phyloP scores from a whole-genome alignment of 2,888 invertebrate species.

The Gandaritis pyraliata region DNA sequence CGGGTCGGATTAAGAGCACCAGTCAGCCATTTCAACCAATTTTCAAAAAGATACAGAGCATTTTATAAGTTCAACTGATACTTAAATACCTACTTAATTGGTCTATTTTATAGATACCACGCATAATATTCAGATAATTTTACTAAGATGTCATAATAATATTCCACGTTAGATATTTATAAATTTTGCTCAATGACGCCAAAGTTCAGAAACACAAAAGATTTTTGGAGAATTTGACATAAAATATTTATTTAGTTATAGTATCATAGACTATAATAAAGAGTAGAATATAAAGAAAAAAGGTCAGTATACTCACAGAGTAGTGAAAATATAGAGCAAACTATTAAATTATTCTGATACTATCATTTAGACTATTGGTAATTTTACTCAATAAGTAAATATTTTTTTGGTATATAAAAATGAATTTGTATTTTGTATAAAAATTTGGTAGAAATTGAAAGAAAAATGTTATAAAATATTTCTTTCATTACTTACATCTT shows the following conservation, averaged over 20 bases:
- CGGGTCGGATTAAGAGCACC: slow-evolving; percentile 6
- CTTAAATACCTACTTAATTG: slow-evolving; percentile 46
- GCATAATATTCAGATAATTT: slow-evolving; percentile 55
- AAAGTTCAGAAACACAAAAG: slow-evolving; percentile 11
- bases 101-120: slow-evolving; percentile 42
- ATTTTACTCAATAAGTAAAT: too few species aligned
- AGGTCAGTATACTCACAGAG: slow-evolving; percentile 23
- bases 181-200: slow-evolving; percentile 2
- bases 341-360: neutral
- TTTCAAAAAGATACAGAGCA: slow-evolving; percentile 23
- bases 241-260: neutral
- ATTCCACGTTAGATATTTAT: slow-evolving; percentile 38
- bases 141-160: slow-evolving; percentile 50
- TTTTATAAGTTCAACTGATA: slow-evolving; percentile 37
- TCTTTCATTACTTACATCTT: too few species aligned
- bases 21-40: slow-evolving; percentile 8
- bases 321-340: slow-evolving; percentile 7
- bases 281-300: slow-evolving; percentile 11
- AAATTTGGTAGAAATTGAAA: too few species aligned
- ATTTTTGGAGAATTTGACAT: slow-evolving; percentile 5
- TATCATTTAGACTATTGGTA: neutral
- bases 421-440: too few species aligned
- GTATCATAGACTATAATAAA: neutral
- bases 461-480: too few species aligned
- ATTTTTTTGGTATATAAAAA: too few species aligned